Percentiles rank a stretch among this genome's conserved stretches.
Conservation (phyloP, 2,113 vertebrate species). For the Anolis sagrei region DNA sequence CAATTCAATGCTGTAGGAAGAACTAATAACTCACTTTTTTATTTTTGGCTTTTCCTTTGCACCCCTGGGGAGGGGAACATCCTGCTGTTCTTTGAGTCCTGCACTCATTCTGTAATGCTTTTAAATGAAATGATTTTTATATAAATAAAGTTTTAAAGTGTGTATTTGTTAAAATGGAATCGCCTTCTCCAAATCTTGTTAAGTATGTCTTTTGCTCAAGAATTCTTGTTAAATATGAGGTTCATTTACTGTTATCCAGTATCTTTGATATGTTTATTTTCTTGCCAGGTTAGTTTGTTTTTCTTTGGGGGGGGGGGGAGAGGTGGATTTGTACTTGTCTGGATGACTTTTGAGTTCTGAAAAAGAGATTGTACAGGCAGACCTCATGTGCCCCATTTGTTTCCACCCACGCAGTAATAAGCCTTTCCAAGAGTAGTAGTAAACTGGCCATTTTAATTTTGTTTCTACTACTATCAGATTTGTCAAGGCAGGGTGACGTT, state of each 20-base stretch:
- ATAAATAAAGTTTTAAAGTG: conserved; percentile 88
- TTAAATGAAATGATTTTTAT: conserved; percentile 85
- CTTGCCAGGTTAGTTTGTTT: not conserved
- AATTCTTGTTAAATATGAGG: too few species aligned
- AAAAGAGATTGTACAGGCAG: too few species aligned
- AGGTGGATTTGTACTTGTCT: too few species aligned
- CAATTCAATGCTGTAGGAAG: conserved; percentile 36
- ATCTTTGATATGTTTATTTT: not conserved
- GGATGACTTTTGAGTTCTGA: not conserved
- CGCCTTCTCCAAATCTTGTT: conserved; percentile 14
- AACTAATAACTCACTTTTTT: conserved; percentile 8
- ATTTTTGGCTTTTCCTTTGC: conserved; percentile 27
- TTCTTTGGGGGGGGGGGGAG: too few species aligned
- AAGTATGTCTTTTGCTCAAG: not conserved
- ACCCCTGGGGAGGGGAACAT: conserved; percentile 18
- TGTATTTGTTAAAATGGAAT: conserved; percentile 55
- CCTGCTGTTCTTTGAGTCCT: conserved; percentile 67
- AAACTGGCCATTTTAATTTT: too few species aligned
- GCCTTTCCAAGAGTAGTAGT: too few species aligned
- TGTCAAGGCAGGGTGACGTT: too few species aligned
- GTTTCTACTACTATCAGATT: too few species aligned
- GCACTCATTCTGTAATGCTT: conserved; percentile 78
- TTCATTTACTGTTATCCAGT: not conserved
- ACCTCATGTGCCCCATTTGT: too few species aligned
- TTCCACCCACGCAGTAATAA: too few species aligned